Evolutionary conservation across 2,113 vertebrate genomes (phyloP).

Genomic region (Paedocypris sp.): DNA sequence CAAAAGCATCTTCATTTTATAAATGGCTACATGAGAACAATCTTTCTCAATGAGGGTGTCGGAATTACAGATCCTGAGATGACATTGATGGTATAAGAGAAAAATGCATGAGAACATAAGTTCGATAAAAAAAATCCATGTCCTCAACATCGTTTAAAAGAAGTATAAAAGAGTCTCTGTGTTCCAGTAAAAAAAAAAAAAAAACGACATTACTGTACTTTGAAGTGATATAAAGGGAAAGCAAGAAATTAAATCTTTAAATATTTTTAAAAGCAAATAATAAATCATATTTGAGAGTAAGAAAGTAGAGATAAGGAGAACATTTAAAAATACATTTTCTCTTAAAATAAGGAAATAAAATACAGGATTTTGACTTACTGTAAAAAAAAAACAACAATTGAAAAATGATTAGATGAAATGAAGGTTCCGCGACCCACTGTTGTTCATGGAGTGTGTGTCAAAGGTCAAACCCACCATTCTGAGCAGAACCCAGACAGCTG

Average conservation of each 20-base stretch:
- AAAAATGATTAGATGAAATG: not conserved
- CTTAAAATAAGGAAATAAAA: too few species aligned
- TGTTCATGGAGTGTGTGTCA: constrained; percentile 7
- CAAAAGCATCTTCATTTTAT: not conserved
- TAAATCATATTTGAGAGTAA: too few species aligned
- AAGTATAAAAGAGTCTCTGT: too few species aligned
- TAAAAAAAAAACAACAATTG: too few species aligned
- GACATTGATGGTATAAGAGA: not conserved
- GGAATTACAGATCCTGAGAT: not conserved
- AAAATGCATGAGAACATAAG: not conserved
- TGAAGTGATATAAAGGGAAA: too few species aligned
- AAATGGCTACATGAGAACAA: not conserved
- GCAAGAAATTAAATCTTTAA: too few species aligned
- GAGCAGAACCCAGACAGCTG: constrained; percentile 27
- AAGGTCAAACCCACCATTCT: not conserved
- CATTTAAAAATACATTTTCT: too few species aligned
- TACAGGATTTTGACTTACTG: too few species aligned
- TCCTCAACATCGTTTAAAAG: not conserved
- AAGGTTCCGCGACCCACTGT: not conserved
- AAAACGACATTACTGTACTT: too few species aligned
- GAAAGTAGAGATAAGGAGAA: too few species aligned
- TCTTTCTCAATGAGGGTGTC: not conserved
- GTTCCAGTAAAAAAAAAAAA: too few species aligned
- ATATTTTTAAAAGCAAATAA: too few species aligned
- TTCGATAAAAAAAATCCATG: not conserved